Evolutionary conservation across 2,888 invertebrate species (phyloP).

Genomic region (Amiota minor): DNA sequence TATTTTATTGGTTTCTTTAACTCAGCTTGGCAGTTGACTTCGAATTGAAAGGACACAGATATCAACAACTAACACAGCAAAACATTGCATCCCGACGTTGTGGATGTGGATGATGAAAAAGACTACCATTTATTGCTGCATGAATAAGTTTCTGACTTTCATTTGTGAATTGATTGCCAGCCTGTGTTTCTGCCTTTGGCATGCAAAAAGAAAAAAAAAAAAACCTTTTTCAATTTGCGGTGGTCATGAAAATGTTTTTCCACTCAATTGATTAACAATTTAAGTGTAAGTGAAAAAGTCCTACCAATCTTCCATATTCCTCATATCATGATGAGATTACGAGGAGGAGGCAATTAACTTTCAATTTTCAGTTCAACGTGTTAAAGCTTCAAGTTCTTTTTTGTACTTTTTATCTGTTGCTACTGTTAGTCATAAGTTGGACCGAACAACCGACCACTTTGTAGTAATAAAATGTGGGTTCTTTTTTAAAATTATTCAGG

Average conservation of each 20-base stretch:
- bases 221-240: background rate
- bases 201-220: background rate
- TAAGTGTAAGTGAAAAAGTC: constrained; percentile 43
- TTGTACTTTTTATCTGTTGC: too few relatives aligned
- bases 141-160: constrained; percentile 17
- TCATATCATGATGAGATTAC: constrained; percentile 40
- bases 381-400: background rate
- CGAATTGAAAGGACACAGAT: background rate
- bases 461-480: too few relatives aligned
- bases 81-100: background rate
- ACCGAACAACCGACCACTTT: too few relatives aligned
- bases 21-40: background rate
- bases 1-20: constrained; percentile 15
- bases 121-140: background rate
- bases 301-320: constrained; percentile 40
- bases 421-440: too few relatives aligned
- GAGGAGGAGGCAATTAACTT: constrained; percentile 56
- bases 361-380: constrained; percentile 41
- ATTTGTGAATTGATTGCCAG: background rate
- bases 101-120: background rate
- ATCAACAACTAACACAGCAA: background rate
- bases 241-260: constrained; percentile 58
- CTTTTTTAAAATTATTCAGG: too few relatives aligned
- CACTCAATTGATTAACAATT: constrained; percentile 57
- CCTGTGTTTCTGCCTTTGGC: constrained; percentile 1